phyloP scores from a whole-genome alignment of 2,888 invertebrate genomes.

The Thysanoteuthis rhombus region DNA sequence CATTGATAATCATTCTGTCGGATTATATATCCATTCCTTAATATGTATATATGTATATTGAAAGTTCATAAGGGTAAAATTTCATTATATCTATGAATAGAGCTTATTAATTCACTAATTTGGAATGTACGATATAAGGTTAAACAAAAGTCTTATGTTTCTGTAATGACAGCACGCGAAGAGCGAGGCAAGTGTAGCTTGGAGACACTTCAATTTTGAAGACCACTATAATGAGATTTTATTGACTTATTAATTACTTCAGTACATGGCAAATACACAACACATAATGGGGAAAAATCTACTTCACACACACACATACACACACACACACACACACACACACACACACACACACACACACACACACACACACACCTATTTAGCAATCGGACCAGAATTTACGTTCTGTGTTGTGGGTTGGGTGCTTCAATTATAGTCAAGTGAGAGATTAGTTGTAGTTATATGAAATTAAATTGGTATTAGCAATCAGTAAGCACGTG shows the following conservation, averaged over 20 bases:
- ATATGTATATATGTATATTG: too few species aligned
- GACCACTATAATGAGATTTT: not conserved
- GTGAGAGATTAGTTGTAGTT: not conserved
- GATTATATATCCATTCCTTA: too few species aligned
- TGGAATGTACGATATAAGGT: not conserved
- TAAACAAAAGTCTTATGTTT: too few species aligned
- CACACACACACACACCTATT: not conserved
- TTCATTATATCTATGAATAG: too few species aligned
- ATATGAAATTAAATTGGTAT: not conserved
- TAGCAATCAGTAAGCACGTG: not conserved
- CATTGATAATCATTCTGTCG: too few species aligned
- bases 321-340: not conserved
- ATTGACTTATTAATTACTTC: not conserved
- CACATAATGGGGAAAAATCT: not conserved
- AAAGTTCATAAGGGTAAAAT: too few species aligned
- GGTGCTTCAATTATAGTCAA: not conserved
- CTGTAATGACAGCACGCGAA: not conserved
- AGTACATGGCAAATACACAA: not conserved
- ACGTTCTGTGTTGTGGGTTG: not conserved
- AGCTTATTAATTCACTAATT: not conserved
- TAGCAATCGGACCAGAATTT: not conserved
- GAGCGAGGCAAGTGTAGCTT: not conserved
- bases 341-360: not conserved
- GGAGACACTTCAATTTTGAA: not conserved
- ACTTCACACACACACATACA: not conserved